Evolutionary conservation across 2,888 invertebrate species (phyloP).

Genomic region (Agrotis segetum): DNA sequence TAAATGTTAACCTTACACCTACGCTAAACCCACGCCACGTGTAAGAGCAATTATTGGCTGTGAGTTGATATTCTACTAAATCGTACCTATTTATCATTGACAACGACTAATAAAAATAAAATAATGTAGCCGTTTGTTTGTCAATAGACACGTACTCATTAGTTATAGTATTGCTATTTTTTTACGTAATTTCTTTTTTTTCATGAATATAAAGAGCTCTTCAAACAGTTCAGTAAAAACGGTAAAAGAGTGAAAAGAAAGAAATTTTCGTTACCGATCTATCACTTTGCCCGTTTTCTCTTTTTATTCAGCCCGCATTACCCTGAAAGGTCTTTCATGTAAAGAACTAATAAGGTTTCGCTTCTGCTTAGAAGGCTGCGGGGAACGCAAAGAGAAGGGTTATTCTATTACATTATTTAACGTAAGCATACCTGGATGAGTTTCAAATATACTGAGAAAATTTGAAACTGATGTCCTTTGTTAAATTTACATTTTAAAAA

Average conservation of each 20-base stretch:
- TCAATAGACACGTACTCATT: background rate
- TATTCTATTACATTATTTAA: slow-evolving; percentile 17
- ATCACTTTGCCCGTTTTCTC: slow-evolving; percentile 40
- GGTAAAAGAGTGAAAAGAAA: slow-evolving; percentile 25
- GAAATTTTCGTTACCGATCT: slow-evolving; percentile 51
- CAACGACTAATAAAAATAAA: no score
- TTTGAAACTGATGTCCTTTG: background rate
- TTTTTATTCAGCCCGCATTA: slow-evolving; percentile 58
- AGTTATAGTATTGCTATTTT: background rate
- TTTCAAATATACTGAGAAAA: background rate
- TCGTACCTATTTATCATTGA: background rate
- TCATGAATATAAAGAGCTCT: slow-evolving; percentile 9
- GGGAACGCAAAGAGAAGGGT: slow-evolving; percentile 37
- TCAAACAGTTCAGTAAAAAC: slow-evolving; percentile 29
- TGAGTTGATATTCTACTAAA: background rate
- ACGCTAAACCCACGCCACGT: background rate
- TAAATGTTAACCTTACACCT: background rate
- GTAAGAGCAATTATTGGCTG: background rate
- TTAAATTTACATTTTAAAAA: background rate
- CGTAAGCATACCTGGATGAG: background rate
- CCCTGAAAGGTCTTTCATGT: slow-evolving; percentile 61
- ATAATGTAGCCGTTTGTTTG: no score
- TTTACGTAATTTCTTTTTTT: background rate
- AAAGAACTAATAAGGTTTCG: slow-evolving; percentile 62
- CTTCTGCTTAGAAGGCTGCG: slow-evolving; percentile 38